Base-by-base conservation (phyloP, 2,888 invertebrate genomes). In the Pyrocoelia pectoralis region DNA sequence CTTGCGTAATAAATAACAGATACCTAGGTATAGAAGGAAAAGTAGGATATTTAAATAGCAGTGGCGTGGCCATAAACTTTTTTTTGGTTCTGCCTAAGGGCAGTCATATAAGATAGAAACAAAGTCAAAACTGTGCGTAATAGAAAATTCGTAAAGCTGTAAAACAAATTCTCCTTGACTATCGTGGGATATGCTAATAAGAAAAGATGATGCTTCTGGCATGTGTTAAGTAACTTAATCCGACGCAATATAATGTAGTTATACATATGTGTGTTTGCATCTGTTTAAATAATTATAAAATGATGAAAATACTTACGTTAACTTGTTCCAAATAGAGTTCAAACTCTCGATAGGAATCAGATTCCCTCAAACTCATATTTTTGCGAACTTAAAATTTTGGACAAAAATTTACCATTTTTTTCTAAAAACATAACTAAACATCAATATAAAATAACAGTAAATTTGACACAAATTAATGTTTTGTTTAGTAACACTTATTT, bases 291-390 rank as follows among this genome's bases (percentile, higher is more conserved):
- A 43, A 40, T 54, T 24, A 3, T 9, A 19, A 15, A n/a, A 2
- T 1, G 10, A 13, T 13, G 17, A 49, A 51, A 13, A 55, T 46
- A 63, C 63, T 63, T 58, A 63, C 63, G 38, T 58, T 63, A 12
- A 58, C 83, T 78, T 83, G 81, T 77, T 83, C 80, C 67, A 84
- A 77, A 76, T 83, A 83, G 53, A 81, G 80, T 71, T 83, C 82
- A 62, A 84, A 74, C 73, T 84, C 83, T 70, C 77, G 75, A 74
- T 83, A 84, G 56, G 82, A 83, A 73, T 83, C 83, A 55, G 82
- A 82, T 73, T 83, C 83, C 69, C 68, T 69, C 55, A 71, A 71
- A 70, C 74, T 76, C 76, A 76, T 78, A 65, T 72, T 67, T 68
- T 41, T 14, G 6, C 4, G 2, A 15, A 15, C 2, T 8, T 5